These are phyloP conservation scores for Bovichtus variegatus DNA, from an alignment of 2,797 vertebrate species.

Conservation along the genomic window DNA sequence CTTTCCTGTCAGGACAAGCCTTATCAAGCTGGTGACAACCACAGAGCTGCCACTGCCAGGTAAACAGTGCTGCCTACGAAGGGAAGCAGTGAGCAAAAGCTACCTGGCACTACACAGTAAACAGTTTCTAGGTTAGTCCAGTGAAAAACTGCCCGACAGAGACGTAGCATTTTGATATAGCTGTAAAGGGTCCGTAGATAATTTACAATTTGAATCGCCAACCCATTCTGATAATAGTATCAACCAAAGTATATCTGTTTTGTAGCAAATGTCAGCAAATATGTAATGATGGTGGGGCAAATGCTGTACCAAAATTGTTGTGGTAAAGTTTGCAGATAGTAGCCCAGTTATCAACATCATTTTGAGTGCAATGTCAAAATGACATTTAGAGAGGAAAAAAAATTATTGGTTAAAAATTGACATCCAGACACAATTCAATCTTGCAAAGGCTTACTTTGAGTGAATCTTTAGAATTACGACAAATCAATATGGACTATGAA, in stretches of 20 bases:
- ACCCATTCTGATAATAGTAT: constrained; percentile 16
- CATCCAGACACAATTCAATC: constrained; percentile 34
- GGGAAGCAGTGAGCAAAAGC: constrained; percentile 37
- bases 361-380: constrained; percentile 41
- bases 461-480: constrained; percentile 31
- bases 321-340: constrained; percentile 28
- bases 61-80: constrained; percentile 64
- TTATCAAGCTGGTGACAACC: constrained; percentile 69
- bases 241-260: neutral
- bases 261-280: constrained; percentile 42
- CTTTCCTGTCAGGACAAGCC: constrained; percentile 70
- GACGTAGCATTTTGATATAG: constrained; percentile 59
- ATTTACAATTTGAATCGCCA: constrained; percentile 30
- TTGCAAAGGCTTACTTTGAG: constrained; percentile 37
- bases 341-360: constrained; percentile 8
- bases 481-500: constrained; percentile 50
- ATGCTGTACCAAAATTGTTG: constrained; percentile 16
- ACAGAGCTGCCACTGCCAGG: constrained; percentile 66
- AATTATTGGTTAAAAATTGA: constrained; percentile 31
- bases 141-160: constrained; percentile 55
- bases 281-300: constrained; percentile 8
- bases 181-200: too few relatives aligned
- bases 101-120: constrained; percentile 49
- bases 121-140: constrained; percentile 60
- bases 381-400: constrained; percentile 17